phyloP scores from a whole-genome alignment of 53 echinoderm and acorn worm species.

The Antedon mediterranea region DNA sequence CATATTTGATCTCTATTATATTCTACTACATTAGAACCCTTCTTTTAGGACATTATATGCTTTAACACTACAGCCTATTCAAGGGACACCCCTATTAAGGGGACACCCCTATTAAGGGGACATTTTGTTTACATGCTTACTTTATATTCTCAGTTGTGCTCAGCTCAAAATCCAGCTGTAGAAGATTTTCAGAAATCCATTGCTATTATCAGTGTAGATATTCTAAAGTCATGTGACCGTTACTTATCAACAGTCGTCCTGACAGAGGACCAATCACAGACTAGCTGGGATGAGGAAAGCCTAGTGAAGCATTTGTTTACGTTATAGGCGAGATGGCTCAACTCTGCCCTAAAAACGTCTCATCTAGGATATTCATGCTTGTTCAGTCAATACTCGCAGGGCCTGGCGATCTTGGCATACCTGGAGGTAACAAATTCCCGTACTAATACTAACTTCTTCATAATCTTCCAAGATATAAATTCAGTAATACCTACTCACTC shows the following conservation, averaged over 20 bases:
- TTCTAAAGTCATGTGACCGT: slow-evolving; percentile 40
- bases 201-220: slow-evolving; percentile 20
- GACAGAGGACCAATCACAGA: slow-evolving; percentile 40
- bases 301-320: slow-evolving; percentile 51
- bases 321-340: slow-evolving; percentile 61
- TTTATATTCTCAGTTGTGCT: slow-evolving; percentile 27
- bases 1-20: too few species aligned
- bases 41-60: too few species aligned
- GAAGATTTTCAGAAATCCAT: slow-evolving; percentile 23
- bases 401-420: slow-evolving; percentile 15
- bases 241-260: slow-evolving; percentile 57
- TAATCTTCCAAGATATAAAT: too few species aligned
- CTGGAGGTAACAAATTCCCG: too few species aligned
- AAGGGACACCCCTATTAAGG: too few species aligned
- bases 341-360: slow-evolving; percentile 53
- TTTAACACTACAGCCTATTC: too few species aligned
- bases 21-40: too few species aligned
- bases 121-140: too few species aligned
- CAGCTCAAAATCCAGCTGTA: slow-evolving; percentile 19
- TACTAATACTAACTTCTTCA: too few species aligned
- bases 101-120: too few species aligned
- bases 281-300: slow-evolving; percentile 26
- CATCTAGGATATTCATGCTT: slow-evolving; percentile 38
- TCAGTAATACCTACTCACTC: too few species aligned
- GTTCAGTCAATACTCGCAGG: slow-evolving; percentile 86